These are phyloP conservation scores for Gracilinanus agilis DNA, from an alignment of 2,113 vertebrate genomes.

Conservation along the genomic window DNA sequence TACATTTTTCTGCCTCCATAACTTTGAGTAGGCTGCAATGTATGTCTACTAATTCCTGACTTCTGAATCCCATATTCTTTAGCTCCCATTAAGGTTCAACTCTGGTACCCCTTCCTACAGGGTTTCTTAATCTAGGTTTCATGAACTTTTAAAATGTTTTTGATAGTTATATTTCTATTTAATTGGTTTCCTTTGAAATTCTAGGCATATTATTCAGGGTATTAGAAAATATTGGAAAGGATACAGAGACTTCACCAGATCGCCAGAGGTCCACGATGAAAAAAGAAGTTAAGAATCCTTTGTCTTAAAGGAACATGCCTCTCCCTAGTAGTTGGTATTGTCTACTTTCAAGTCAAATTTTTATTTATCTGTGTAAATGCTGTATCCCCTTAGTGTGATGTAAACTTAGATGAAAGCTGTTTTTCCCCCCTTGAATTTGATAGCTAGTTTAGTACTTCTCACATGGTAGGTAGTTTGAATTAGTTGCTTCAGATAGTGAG, in stretches of 20 bases:
- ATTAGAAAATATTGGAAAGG: neutral
- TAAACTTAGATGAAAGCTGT: neutral
- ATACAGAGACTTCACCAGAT: neutral
- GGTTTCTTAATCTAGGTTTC: neutral
- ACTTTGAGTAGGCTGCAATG: neutral
- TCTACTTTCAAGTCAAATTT: too few species aligned
- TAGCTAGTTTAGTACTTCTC: too few species aligned
- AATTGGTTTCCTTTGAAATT: neutral
- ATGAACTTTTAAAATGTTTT: neutral
- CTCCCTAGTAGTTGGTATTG: too few species aligned
- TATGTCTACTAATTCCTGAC: neutral
- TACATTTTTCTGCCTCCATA: neutral
- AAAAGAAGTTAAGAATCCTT: neutral
- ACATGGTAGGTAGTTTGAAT: neutral
- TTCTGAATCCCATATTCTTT: neutral
- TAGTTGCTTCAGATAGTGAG: neutral
- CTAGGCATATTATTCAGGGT: neutral
- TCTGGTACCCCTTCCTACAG: neutral
- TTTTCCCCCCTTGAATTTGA: neutral
- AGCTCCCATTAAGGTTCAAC: neutral
- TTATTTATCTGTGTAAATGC: neutral
- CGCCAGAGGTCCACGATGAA: neutral
- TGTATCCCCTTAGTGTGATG: neutral
- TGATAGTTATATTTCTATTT: neutral
- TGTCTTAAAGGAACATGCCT: neutral